Evolutionary conservation across 2,888 invertebrate genomes (phyloP).

Genomic region (Chymomyza fuscimana): DNA sequence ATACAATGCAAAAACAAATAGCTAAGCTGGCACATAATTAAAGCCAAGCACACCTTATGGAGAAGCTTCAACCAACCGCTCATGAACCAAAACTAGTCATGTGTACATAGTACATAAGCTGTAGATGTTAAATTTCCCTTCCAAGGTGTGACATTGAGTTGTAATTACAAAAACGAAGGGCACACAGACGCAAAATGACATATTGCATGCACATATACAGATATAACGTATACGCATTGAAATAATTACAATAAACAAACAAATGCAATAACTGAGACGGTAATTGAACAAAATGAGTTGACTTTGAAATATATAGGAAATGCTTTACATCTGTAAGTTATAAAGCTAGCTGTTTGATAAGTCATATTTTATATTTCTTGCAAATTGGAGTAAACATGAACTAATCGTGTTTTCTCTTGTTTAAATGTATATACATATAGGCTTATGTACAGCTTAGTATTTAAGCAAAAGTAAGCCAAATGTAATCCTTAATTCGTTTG

Average conservation of each 20-base stretch:
- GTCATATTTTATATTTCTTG: no score
- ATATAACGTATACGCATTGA: constrained; percentile 1
- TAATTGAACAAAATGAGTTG: no score
- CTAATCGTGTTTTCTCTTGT: no score
- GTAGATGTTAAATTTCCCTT: constrained; percentile 23
- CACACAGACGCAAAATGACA: constrained; percentile 12
- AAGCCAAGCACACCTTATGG: constrained; percentile 38
- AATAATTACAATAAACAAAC: constrained; percentile 34
- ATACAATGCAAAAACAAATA: not conserved
- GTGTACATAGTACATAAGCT: constrained; percentile 27
- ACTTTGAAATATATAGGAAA: not conserved
- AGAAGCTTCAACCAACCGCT: not conserved
- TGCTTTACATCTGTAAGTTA: not conserved
- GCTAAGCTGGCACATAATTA: constrained; percentile 2
- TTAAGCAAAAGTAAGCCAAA: no score
- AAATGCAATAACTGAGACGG: constrained; percentile 40
- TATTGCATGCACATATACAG: not conserved
- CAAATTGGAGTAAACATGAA: no score
- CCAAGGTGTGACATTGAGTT: constrained; percentile 37
- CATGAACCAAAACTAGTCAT: not conserved
- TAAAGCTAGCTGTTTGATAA: no score
- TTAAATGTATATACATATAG: no score
- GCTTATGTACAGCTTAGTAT: no score
- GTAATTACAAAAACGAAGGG: constrained; percentile 32
- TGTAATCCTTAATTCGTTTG: no score